Percentiles rank a stretch among this genome's conserved stretches.
Evolutionary conservation across 2,888 invertebrate species (phyloP).

Genomic region (Serrognathus titanus): DNA sequence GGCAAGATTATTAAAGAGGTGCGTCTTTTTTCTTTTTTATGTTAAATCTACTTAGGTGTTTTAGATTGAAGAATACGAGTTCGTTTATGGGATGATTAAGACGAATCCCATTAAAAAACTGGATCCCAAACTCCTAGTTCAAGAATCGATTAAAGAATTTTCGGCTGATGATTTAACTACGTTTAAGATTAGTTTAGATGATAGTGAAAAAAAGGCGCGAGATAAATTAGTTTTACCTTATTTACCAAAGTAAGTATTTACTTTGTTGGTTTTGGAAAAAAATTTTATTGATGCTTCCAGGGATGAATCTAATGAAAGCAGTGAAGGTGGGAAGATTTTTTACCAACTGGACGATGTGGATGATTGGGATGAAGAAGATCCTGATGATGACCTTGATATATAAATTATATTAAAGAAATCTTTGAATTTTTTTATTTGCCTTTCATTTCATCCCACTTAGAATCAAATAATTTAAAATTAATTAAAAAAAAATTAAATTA

Average conservation of each 20-base stretch:
- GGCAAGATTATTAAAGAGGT: constrained; percentile 54
- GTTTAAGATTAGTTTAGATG: constrained; percentile 63
- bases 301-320: constrained; percentile 22
- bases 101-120: constrained; percentile 40
- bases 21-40: not conserved
- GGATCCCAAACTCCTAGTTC: constrained; percentile 38
- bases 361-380: constrained; percentile 84
- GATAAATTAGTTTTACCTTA: constrained; percentile 62
- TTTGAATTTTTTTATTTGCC: too few relatives aligned
- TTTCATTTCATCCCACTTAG: too few relatives aligned
- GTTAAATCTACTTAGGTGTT: constrained; percentile 7
- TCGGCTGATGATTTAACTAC: constrained; percentile 54
- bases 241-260: constrained; percentile 45
- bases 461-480: too few relatives aligned
- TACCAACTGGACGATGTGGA: constrained; percentile 76
- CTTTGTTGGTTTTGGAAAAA: constrained; percentile 3
- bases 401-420: constrained; percentile 35
- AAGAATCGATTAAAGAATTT: constrained; percentile 33
- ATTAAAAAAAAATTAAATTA: too few relatives aligned
- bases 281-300: constrained; percentile 12
- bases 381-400: constrained; percentile 80
- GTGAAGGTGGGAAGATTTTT: constrained; percentile 59
- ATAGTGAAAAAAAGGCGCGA: constrained; percentile 59
- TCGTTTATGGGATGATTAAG: constrained; percentile 40
- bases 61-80: constrained; percentile 39